Percentiles rank a stretch among this genome's conserved stretches.
phyloP scores from a whole-genome alignment of 2,888 invertebrate species.

The Luperina testacea region DNA sequence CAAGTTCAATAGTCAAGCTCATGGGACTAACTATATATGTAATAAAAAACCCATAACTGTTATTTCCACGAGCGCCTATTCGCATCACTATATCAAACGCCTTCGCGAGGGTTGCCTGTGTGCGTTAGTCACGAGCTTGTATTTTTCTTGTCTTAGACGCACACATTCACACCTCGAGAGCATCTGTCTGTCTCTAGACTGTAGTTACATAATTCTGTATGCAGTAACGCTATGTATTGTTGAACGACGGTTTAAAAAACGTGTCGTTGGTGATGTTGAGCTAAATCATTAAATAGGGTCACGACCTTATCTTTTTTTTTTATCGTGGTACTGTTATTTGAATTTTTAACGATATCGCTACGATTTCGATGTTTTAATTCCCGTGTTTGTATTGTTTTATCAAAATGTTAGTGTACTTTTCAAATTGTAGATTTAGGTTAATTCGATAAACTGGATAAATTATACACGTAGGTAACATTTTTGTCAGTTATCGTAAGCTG shows the following conservation, averaged over 20 bases:
- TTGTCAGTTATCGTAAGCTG: not conserved
- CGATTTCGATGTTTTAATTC: constrained; percentile 29
- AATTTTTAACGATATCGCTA: constrained; percentile 54
- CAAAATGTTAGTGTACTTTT: not conserved
- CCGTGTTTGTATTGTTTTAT: constrained; percentile 4
- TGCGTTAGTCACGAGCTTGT: constrained; percentile 75
- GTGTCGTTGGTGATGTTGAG: constrained; percentile 37
- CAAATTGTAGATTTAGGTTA: not conserved
- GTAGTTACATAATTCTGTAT: constrained; percentile 70
- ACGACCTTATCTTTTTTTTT: constrained; percentile 58
- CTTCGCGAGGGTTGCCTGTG: constrained; percentile 63
- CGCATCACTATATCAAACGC: constrained; percentile 70
- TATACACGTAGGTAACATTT: not conserved
- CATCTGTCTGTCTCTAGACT: constrained; percentile 45
- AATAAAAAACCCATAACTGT: constrained; percentile 69
- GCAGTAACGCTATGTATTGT: constrained; percentile 60
- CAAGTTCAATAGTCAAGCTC: constrained; percentile 65
- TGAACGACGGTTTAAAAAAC: constrained; percentile 46
- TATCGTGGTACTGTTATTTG: constrained; percentile 50
- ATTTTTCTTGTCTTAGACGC: constrained; percentile 68
- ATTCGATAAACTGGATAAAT: not conserved
- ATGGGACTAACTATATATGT: constrained; percentile 54
- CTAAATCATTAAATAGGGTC: constrained; percentile 57
- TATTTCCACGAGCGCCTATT: constrained; percentile 69
- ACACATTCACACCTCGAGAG: constrained; percentile 58